Conservation (phyloP, 2,888 invertebrate genomes). For the Scaptomyza parva region DNA sequence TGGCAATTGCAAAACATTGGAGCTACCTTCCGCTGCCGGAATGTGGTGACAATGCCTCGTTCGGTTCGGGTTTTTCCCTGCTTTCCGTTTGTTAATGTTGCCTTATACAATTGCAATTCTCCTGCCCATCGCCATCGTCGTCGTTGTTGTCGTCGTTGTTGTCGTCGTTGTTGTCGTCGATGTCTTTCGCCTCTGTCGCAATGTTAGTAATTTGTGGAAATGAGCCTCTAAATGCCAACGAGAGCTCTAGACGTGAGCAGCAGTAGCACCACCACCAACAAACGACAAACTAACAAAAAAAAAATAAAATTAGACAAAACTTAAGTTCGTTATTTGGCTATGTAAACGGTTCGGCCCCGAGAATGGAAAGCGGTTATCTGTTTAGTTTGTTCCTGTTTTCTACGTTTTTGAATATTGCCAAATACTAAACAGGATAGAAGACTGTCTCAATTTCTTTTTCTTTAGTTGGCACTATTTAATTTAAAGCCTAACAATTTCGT, state of each 20-base stretch:
- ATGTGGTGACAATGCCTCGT: constrained; percentile 77
- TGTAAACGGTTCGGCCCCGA: constrained; percentile 63
- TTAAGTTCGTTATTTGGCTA: constrained; percentile 69
- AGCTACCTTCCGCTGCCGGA: constrained; percentile 76
- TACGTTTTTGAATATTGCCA: constrained; percentile 9
- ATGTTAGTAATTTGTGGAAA: constrained; percentile 82
- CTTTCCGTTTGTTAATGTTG: constrained; percentile 37
- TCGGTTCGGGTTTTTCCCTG: constrained; percentile 44
- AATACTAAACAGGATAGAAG: neutral
- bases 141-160: constrained; percentile 28
- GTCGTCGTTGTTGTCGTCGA: constrained; percentile 19
- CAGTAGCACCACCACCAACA: constrained; percentile 16
- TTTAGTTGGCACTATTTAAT: neutral
- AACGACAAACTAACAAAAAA: constrained; percentile 15
- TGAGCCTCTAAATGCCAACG: constrained; percentile 78
- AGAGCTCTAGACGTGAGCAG: constrained; percentile 46
- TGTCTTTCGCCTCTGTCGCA: constrained; percentile 59
- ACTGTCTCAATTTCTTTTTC: constrained; percentile 6
- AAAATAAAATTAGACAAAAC: constrained; percentile 42
- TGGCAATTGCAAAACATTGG: constrained; percentile 60
- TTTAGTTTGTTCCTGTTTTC: constrained; percentile 29
- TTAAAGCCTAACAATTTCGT: neutral
- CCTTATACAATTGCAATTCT: constrained; percentile 71
- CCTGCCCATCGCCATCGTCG: constrained; percentile 34
- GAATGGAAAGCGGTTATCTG: constrained; percentile 66